Evolutionary conservation across 2,797 vertebrate genomes (phyloP).

Genomic region (Lerista edwardsae): DNA sequence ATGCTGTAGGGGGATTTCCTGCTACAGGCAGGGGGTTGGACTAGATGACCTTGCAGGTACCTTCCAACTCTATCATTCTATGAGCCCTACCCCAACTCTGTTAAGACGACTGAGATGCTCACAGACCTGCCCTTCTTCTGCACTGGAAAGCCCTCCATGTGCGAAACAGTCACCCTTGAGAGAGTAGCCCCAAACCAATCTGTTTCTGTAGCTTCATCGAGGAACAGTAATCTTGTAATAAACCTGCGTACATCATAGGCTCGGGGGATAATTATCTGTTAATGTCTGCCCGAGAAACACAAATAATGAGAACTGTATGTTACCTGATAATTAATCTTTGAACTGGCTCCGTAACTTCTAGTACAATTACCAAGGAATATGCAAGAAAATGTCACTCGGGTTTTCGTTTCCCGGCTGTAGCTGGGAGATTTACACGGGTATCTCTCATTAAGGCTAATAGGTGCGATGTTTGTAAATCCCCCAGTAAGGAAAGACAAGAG

Average conservation of each 20-base stretch:
- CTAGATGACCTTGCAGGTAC: too few relatives aligned
- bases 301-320: slow-evolving; percentile 33
- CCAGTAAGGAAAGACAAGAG: neutral
- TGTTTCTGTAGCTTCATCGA: slow-evolving; percentile 1
- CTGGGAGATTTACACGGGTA: slow-evolving; percentile 29
- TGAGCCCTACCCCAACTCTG: neutral
- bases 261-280: slow-evolving; percentile 15
- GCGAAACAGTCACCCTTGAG: neutral
- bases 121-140: neutral
- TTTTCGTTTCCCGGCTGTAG: neutral
- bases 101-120: neutral
- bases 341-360: slow-evolving; percentile 21
- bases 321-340: slow-evolving; percentile 27
- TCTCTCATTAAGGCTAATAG: slow-evolving; percentile 32
- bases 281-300: slow-evolving; percentile 21
- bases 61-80: too few relatives aligned
- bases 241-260: slow-evolving; percentile 5
- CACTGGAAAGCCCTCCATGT: neutral
- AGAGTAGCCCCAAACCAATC: neutral
- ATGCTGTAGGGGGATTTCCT: too few relatives aligned
- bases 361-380: slow-evolving; percentile 26
- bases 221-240: slow-evolving; percentile 2
- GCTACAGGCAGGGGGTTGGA: too few relatives aligned
- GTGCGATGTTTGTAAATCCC: slow-evolving; percentile 41
- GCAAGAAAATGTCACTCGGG: slow-evolving; percentile 3